These are phyloP conservation scores for Camptogramma bilineatum DNA, from an alignment of 2,888 invertebrate species.

Conservation along the genomic window DNA sequence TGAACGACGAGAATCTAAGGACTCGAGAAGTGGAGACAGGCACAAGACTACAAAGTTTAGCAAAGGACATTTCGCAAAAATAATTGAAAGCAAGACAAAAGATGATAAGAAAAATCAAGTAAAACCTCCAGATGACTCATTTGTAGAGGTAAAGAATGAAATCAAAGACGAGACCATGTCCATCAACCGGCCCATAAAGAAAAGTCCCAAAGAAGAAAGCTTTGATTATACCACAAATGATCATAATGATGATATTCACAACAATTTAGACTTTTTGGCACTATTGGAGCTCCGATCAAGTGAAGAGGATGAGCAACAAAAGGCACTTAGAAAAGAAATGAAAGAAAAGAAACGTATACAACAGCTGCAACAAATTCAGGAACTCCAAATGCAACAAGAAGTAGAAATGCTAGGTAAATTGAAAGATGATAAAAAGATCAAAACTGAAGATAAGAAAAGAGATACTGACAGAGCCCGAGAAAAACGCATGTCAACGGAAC, in stretches of 20 bases:
- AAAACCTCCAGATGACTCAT: slow-evolving; percentile 75
- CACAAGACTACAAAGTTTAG: slow-evolving; percentile 84
- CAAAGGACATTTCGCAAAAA: slow-evolving; percentile 85
- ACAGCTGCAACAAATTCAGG: slow-evolving; percentile 79
- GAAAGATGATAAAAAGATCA: slow-evolving; percentile 76
- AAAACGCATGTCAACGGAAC: slow-evolving; percentile 80
- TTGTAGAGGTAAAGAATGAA: slow-evolving; percentile 64
- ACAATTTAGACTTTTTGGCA: slow-evolving; percentile 86
- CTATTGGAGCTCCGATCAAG: slow-evolving; percentile 85
- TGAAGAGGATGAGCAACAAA: slow-evolving; percentile 86
- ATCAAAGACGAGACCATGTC: slow-evolving; percentile 49
- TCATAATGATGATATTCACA: slow-evolving; percentile 67
- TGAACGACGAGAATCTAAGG: slow-evolving; percentile 90
- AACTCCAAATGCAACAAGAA: slow-evolving; percentile 81
- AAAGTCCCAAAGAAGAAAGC: slow-evolving; percentile 60
- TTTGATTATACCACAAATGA: slow-evolving; percentile 60
- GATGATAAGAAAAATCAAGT: slow-evolving; percentile 86
- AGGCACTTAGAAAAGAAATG: slow-evolving; percentile 82
- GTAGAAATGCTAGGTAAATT: slow-evolving; percentile 66
- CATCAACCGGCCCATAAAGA: slow-evolving; percentile 42
- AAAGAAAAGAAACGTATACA: slow-evolving; percentile 85
- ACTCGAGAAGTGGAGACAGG: slow-evolving; percentile 75
- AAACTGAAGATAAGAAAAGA: slow-evolving; percentile 77
- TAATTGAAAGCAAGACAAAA: slow-evolving; percentile 86
- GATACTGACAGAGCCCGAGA: slow-evolving; percentile 67